These are phyloP conservation scores for Sitta carolinensis DNA, from an alignment of 2,797 vertebrate genomes.

Conservation along the genomic window DNA sequence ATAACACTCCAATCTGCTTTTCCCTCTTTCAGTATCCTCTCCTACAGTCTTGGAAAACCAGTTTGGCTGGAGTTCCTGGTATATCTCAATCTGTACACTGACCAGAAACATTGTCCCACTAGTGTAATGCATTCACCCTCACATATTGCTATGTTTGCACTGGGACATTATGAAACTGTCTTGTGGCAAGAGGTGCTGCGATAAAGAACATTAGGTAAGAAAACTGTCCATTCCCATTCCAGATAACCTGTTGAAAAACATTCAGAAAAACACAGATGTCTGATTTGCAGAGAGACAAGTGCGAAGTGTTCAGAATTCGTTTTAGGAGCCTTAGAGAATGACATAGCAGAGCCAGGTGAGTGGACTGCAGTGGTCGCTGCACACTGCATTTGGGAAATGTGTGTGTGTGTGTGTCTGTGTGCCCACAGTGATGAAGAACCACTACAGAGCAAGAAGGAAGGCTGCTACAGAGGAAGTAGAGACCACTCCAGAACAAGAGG, in stretches of 20 bases:
- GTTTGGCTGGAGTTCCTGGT: not conserved
- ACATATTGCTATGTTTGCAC: rapidly evolving
- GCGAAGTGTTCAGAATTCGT: not conserved
- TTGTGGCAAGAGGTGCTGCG: not conserved
- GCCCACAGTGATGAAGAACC: not conserved
- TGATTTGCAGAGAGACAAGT: not conserved
- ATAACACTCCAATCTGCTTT: not conserved
- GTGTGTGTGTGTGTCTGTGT: too few relatives aligned
- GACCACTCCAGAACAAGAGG: not conserved
- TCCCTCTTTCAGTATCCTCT: not conserved
- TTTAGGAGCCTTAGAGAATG: not conserved
- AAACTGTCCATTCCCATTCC: not conserved
- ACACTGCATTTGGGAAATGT: not conserved
- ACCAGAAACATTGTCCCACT: not conserved
- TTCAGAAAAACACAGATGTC: not conserved
- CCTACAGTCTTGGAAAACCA: not conserved
- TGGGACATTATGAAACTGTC: not conserved
- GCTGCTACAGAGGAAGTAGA: not conserved
- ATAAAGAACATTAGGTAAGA: not conserved
- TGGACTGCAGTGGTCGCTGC: not conserved
- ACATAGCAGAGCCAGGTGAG: not conserved
- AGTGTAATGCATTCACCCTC: not conserved
- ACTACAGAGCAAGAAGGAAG: not conserved
- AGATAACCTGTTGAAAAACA: not conserved
- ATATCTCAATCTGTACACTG: not conserved